Conservation (phyloP, 1,140 invertebrate species). For the Helicoverpa zea region DNA sequence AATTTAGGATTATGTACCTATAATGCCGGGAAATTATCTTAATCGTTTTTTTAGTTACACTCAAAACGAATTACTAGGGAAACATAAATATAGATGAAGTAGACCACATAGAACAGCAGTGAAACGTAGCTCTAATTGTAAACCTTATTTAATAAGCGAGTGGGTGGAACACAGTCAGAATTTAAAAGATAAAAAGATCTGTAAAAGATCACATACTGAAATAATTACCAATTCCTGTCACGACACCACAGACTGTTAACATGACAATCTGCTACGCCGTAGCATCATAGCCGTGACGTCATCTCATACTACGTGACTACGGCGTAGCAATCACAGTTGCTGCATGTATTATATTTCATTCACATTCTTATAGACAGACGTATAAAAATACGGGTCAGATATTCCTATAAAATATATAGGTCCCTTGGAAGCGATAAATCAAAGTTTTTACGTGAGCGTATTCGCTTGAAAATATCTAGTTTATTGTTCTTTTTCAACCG, state of each 20-base stretch:
- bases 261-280: constrained; percentile 19
- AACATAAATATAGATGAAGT: too few species aligned
- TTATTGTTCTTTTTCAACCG: constrained; percentile 1
- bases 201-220: not conserved
- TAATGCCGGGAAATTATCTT: too few species aligned
- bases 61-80: too few species aligned
- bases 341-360: not conserved
- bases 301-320: constrained; percentile 15
- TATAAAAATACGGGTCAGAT: not conserved
- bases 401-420: constrained; percentile 11
- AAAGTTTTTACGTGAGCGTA: constrained; percentile 16
- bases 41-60: too few species aligned
- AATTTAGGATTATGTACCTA: too few species aligned
- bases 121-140: too few species aligned
- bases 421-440: constrained; percentile 26
- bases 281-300: constrained; percentile 14
- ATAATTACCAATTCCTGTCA: not conserved
- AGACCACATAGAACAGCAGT: too few species aligned
- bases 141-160: too few species aligned
- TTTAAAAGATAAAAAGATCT: too few species aligned
- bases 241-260: not conserved
- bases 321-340: constrained; percentile 4
- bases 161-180: too few species aligned
- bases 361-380: not conserved
- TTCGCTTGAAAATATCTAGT: constrained; percentile 25